Conservation (phyloP, 2,797 vertebrate species). For the Phrynocephalus guinanensis region DNA sequence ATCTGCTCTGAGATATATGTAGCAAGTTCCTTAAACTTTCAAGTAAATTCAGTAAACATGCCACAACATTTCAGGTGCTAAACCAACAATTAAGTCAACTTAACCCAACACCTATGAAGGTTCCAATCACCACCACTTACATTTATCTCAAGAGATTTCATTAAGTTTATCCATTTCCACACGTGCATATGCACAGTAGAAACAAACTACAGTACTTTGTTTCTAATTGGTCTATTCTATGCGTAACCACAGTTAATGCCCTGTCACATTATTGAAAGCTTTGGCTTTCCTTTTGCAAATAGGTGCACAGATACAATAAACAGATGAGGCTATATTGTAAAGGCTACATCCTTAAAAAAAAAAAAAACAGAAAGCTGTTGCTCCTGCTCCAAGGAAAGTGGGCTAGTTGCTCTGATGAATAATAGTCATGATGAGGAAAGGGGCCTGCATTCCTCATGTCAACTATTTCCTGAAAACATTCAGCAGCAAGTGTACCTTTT, state of each 20-base stretch:
- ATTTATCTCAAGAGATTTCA: too few species aligned
- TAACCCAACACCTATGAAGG: too few species aligned
- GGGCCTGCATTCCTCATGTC: slow-evolving; percentile 82
- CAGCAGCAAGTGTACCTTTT: background rate
- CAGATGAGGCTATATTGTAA: background rate
- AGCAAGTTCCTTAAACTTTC: background rate
- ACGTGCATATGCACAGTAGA: too few species aligned
- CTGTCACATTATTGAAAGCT: background rate
- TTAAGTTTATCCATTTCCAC: too few species aligned
- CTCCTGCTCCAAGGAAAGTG: slow-evolving; percentile 65
- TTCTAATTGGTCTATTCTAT: background rate
- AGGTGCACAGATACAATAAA: background rate
- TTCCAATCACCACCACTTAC: too few species aligned
- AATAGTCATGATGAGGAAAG: slow-evolving; percentile 70
- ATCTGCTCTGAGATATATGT: background rate
- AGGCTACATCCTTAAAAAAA: too few species aligned
- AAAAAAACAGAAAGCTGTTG: slow-evolving; percentile 79
- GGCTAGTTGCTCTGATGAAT: slow-evolving; percentile 48
- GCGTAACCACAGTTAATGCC: background rate
- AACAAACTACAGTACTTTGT: background rate
- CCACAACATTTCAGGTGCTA: background rate
- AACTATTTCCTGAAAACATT: slow-evolving; percentile 81
- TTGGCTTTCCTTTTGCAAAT: background rate
- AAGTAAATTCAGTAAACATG: background rate
- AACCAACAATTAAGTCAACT: too few species aligned